Conservation (phyloP, 1,140 invertebrate species). For the Drosophila melanogaster region Release_6_plus_ISO1_MT NT_033779.5:1793501-1794000, state of each 20-base stretch:
- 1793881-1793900: slow-evolving; percentile 20
- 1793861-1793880: not conserved
- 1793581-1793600: too few relatives aligned
- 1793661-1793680: not conserved
- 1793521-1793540: not conserved
- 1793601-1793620: too few relatives aligned
- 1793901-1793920: slow-evolving; percentile 11
- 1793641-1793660: too few relatives aligned
- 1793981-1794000: slow-evolving; percentile 37
- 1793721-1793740: slow-evolving; percentile 42
- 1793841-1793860: not conserved
- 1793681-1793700: slow-evolving; percentile 55
- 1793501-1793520: too few relatives aligned
- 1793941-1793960: slow-evolving; percentile 46
- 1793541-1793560: not conserved
- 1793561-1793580: too few relatives aligned
- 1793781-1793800: slow-evolving; percentile 33
- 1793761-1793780: slow-evolving; percentile 48
- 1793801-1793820: slow-evolving; percentile 46
- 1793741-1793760: slow-evolving; percentile 57
- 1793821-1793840: slow-evolving; percentile 46
- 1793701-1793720: slow-evolving; percentile 62
- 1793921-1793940: slow-evolving; percentile 10
- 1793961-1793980: slow-evolving; percentile 29
- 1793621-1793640: too few relatives aligned